Percentiles rank a stretch among this genome's conserved stretches.
phyloP scores from a whole-genome alignment of 2,113 vertebrate genomes.

The Nyctibius bracteatus region DNA sequence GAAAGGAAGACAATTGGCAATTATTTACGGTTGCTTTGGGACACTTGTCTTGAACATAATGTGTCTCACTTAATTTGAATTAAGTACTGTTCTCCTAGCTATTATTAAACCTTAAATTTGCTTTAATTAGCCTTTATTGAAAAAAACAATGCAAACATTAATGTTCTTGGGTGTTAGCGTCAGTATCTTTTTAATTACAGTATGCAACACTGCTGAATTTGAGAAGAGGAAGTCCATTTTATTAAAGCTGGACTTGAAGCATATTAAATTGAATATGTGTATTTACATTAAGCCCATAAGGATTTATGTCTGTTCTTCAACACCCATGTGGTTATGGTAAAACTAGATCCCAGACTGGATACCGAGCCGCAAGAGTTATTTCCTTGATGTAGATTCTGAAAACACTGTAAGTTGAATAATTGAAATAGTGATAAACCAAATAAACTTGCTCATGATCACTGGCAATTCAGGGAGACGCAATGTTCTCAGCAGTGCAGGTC shows the following conservation, averaged over 20 bases:
- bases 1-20: not conserved
- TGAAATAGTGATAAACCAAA: not conserved
- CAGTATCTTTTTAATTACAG: not conserved
- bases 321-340: not conserved
- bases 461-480: not conserved
- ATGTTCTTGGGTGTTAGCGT: not conserved
- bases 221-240: not conserved
- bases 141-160: constrained; percentile 4
- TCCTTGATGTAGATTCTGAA: not conserved
- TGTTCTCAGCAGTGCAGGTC: not conserved
- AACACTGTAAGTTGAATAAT: not conserved
- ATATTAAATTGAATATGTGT: not conserved
- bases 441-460: not conserved
- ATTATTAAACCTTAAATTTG: constrained; percentile 6
- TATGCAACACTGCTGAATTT: not conserved
- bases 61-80: not conserved
- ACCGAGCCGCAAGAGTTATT: not conserved
- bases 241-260: not conserved
- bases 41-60: not conserved
- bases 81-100: not conserved
- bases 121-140: constrained; percentile 27
- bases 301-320: not conserved
- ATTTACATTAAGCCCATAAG: not conserved
- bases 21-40: not conserved
- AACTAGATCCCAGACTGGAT: not conserved